Percentiles rank a stretch among this genome's conserved stretches.
phyloP scores from a whole-genome alignment of 2,888 invertebrate species.

The Sialis lutaria region DNA sequence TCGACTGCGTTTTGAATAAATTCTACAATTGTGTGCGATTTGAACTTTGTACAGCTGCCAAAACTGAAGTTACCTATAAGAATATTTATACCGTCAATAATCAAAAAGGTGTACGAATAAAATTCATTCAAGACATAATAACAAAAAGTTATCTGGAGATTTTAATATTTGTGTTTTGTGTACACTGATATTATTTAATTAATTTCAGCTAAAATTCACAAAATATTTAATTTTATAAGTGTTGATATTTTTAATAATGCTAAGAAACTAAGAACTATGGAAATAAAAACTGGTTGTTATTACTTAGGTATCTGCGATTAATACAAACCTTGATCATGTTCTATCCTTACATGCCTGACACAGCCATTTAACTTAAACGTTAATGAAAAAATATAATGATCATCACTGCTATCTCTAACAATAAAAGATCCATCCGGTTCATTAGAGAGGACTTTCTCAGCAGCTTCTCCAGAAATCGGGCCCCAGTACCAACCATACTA shows the following conservation, averaged over 20 bases:
- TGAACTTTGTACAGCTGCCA: constrained; percentile 86
- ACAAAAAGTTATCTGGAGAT: too few species aligned
- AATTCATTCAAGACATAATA: too few species aligned
- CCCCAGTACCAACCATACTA: constrained; percentile 96
- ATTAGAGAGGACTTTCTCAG: constrained; percentile 77
- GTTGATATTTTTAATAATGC: too few species aligned
- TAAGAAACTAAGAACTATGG: too few species aligned
- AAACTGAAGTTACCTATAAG: constrained; percentile 84
- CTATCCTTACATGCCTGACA: constrained; percentile 81
- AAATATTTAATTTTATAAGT: too few species aligned
- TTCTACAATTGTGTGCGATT: constrained; percentile 85
- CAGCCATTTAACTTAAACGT: constrained; percentile 83
- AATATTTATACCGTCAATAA: not conserved
- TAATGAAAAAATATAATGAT: constrained; percentile 86
- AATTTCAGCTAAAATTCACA: too few species aligned
- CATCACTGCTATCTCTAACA: constrained; percentile 84
- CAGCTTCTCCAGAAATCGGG: constrained; percentile 77
- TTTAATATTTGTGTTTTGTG: too few species aligned
- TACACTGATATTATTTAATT: too few species aligned
- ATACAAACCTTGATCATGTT: constrained; percentile 74
- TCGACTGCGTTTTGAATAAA: constrained; percentile 92
- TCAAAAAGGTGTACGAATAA: too few species aligned
- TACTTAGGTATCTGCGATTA: not conserved
- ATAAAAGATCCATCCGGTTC: constrained; percentile 91
- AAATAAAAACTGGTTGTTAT: too few species aligned